These are phyloP conservation scores for Melanotaenia pygmaea DNA, from an alignment of 2,797 vertebrate species.

Conservation along the genomic window DNA sequence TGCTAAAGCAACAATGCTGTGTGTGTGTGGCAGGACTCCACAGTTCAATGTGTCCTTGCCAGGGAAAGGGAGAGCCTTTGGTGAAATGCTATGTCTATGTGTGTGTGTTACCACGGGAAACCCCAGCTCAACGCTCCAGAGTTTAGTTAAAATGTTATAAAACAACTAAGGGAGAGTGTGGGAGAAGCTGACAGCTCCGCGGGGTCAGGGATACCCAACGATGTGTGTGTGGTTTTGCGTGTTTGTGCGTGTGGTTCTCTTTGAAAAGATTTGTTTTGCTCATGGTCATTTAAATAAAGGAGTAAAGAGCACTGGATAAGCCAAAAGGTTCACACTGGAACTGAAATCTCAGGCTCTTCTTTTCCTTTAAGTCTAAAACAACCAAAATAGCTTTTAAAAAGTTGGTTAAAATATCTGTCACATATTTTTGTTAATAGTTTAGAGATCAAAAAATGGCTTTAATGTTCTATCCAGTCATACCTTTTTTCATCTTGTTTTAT, in stretches of 20 bases:
- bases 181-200: constrained; percentile 29
- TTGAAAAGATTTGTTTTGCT: constrained; percentile 44
- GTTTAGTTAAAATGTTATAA: constrained; percentile 53
- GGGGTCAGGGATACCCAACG: constrained; percentile 39
- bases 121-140: constrained; percentile 55
- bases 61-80: constrained; percentile 67
- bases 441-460: neutral
- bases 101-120: constrained; percentile 77
- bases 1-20: constrained; percentile 30
- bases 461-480: neutral
- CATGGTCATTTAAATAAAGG: constrained; percentile 44
- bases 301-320: constrained; percentile 30
- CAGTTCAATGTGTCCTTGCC: constrained; percentile 59
- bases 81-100: constrained; percentile 17
- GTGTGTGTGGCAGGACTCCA: constrained; percentile 40
- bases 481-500: neutral
- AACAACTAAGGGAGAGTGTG: constrained; percentile 24
- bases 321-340: constrained; percentile 15
- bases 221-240: constrained; percentile 20
- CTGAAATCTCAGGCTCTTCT: constrained; percentile 19
- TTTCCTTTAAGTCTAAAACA: constrained; percentile 9
- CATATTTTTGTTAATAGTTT: neutral
- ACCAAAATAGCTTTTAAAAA: neutral
- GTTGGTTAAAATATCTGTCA: neutral
- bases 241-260: constrained; percentile 15